phyloP scores from a whole-genome alignment of 1,140 invertebrate species.

The Pseudomyrmex cubaensis region DNA sequence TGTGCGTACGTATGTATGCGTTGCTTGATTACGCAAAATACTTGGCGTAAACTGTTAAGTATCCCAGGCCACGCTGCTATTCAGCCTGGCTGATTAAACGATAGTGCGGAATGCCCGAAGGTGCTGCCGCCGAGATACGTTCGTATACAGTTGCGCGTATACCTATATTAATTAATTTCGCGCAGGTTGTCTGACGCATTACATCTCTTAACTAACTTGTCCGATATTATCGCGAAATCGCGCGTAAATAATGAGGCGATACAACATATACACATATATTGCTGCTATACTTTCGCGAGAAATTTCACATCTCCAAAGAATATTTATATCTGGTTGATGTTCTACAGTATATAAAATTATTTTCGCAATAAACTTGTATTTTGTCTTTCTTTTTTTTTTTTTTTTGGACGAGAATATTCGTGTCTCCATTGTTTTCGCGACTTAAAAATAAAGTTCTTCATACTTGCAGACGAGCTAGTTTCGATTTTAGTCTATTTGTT shows the following conservation, averaged over 20 bases:
- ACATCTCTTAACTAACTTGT: neutral
- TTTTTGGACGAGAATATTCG: too few relatives aligned
- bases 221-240: neutral
- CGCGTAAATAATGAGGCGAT: neutral
- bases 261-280: neutral
- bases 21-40: constrained; percentile 42
- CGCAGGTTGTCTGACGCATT: constrained; percentile 26
- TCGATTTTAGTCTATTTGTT: too few relatives aligned
- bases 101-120: constrained; percentile 18
- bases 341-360: too few relatives aligned
- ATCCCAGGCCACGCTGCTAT: neutral
- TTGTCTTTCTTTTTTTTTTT: too few relatives aligned
- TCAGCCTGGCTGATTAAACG: constrained; percentile 19
- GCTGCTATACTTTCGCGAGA: neutral
- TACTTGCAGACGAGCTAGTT: too few relatives aligned
- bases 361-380: too few relatives aligned
- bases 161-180: constrained; percentile 57
- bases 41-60: constrained; percentile 15
- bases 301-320: neutral
- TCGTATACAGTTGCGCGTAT: neutral
- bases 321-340: too few relatives aligned
- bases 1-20: neutral
- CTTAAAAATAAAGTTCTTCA: too few relatives aligned
- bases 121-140: constrained; percentile 14
- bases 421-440: too few relatives aligned